Evolutionary conservation across 2,797 vertebrate species (phyloP), one percentile per base, ranked within the genome.

Genomic region (Sebastolobus alascanus): DNA sequence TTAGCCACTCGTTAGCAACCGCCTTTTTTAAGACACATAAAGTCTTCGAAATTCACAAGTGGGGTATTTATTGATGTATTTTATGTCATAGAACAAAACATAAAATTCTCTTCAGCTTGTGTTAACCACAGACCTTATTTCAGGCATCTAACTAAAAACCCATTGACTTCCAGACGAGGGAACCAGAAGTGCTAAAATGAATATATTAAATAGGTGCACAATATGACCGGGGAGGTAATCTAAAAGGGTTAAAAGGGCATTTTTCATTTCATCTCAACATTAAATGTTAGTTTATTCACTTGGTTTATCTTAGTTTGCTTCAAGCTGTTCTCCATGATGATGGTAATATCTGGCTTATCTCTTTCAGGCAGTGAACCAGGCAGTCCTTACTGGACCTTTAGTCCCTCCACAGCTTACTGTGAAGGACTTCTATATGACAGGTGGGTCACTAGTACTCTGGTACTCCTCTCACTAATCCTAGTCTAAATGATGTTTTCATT

Each of bases 371-470:
- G 96, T 95, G 73, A 96, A 97, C 84, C 96, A 97, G 77, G 90
- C 94, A 68, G 84, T 97, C 81, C 95, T 97, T 77, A 85, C 88
- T 84, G 95, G 96, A 84, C 96, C 97, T 56, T 95, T 98, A 90
- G 91, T 96, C 86, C 96, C 97, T 83, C 95, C 96, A 84, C 97
- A 97, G 90, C 95, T 97, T 79, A 97, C 97, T 78, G 95, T 97
- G 88, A 97, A 95, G 91, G 97, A 98, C 92, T 98, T 98, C 77
- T 98, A 97, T 80, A 97, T 97, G 97, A 98, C 97, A 95, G 97
- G 97, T 97, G 92, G 37, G 95, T 90, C 31, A 59, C 54, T 55
- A 33, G 3, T 67, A 20, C 68, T 70, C n/a, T n/a, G 11, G 12
- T 5, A 20, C 16, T 56, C 8, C 14, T 58, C 35, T 68, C 3